Conservation (phyloP, 2,113 vertebrate genomes). For the Onychorhynchus coronatus region DNA sequence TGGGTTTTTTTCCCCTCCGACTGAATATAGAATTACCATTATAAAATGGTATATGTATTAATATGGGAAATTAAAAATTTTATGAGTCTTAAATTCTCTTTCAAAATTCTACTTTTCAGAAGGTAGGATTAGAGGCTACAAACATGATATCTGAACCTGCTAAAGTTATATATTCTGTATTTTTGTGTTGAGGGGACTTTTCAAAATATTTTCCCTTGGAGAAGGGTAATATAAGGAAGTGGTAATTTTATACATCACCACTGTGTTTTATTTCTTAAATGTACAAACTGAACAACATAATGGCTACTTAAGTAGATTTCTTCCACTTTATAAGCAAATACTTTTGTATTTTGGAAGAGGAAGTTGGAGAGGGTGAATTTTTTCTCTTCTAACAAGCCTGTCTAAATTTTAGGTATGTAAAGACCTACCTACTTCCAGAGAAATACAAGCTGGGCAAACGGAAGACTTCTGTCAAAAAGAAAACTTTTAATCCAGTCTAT, state of each 20-base stretch:
- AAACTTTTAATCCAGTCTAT: conserved; percentile 87
- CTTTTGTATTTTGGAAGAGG: not conserved
- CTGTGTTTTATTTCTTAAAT: not conserved
- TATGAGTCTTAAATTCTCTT: not conserved
- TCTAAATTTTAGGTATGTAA: conserved; percentile 85
- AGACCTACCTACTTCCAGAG: conserved; percentile 91
- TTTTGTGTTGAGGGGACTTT: not conserved
- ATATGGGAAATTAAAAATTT: not conserved
- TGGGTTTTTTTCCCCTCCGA: not conserved
- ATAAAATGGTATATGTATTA: not conserved
- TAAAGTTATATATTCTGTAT: not conserved
- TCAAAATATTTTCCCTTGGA: not conserved
- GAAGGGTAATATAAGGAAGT: not conserved
- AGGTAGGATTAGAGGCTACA: not conserved
- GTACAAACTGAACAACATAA: not conserved
- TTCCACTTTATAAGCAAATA: not conserved
- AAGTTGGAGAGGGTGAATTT: not conserved
- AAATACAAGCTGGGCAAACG: conserved; percentile 90
- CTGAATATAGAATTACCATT: not conserved
- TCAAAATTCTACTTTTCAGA: not conserved
- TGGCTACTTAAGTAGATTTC: not conserved
- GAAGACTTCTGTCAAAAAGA: conserved; percentile 92
- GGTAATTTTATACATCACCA: not conserved
- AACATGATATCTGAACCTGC: not conserved
- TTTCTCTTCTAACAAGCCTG: not conserved